phyloP scores from a whole-genome alignment of 92 coral and sea anemone species.

The Palythoa heliodiscus region DNA sequence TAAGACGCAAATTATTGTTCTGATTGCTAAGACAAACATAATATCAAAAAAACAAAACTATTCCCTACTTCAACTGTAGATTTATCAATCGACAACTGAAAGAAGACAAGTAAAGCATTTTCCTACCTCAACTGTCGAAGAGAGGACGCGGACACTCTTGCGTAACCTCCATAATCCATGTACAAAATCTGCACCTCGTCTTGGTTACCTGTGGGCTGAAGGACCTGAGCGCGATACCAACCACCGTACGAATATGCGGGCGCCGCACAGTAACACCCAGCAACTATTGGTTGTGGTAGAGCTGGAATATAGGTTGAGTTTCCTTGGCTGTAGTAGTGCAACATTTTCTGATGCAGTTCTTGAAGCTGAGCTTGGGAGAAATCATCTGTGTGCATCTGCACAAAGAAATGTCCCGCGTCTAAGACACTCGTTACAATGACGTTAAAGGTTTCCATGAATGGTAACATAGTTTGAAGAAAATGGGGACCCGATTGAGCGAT shows the following conservation, averaged over 20 bases:
- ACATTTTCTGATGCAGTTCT: conserved; percentile 94
- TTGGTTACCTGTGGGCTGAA: conserved; percentile 82
- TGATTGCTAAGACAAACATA: too few species aligned
- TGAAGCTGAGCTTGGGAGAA: conserved; percentile 72
- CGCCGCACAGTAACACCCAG: conserved; percentile 90
- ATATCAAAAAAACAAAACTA: too few species aligned
- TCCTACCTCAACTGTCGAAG: conserved; percentile 87
- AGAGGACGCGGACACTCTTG: conserved; percentile 75
- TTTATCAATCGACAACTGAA: too few species aligned
- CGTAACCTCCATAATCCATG: conserved; percentile 96
- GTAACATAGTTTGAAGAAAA: conserved; percentile 75
- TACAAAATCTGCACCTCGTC: conserved; percentile 92
- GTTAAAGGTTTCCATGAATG: conserved; percentile 74
- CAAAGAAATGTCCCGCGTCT: conserved; percentile 90
- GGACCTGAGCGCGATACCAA: conserved; percentile 92
- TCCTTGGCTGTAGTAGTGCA: conserved; percentile 89
- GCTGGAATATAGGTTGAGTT: conserved; percentile 64
- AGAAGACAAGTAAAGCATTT: background rate
- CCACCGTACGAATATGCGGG: conserved; percentile 89
- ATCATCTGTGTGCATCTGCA: conserved; percentile 80
- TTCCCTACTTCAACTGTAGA: background rate
- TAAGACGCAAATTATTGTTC: too few species aligned
- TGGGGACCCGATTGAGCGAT: conserved; percentile 60
- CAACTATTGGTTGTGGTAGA: conserved; percentile 78
- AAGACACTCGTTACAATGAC: conserved; percentile 92